Base-by-base conservation (phyloP, 2,113 vertebrate genomes). In the Podocnemis expansa region DNA sequence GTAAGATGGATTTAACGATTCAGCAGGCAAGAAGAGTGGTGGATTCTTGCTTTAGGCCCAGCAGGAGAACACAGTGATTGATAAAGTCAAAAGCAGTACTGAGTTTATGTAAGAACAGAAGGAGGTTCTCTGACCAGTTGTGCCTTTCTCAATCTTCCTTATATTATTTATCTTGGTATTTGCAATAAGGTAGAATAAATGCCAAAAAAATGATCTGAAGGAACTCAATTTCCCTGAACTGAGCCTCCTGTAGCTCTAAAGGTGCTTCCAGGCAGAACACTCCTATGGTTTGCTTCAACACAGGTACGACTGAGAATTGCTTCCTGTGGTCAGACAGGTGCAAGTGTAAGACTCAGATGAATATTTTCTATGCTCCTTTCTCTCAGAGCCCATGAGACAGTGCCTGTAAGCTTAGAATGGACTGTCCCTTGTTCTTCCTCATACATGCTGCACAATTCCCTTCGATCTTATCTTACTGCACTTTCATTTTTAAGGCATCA, bases 401-500 rank as follows among this genome's bases (percentile, higher is more conserved):
- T 70, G 38, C 17, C 63, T 21, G 34, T n/a, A 70, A 93, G 79
- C 5, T 8, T 84, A 24, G n/a, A 80, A 89, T 19, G 41, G 79
- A 94, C 60, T 67, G 29, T 43, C 47, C 60, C 94, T 82, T 25
- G 88, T 85, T 81, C 81, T 95, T 93, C 76, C 76, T 43, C 84
- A 81, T 43, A 82, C 12, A 84, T 3, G 87, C 21, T 34, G 84
- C 87, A 87, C 80, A 47, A 67, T 10, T 29, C 45, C 17, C 27
- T 80, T 82, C 80, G 70, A 21, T 52, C n/a, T 91, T 88, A 78
- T 73, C 51, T 85, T 47, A 22, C 51, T 89, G 45, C 38, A 80
- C 17, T 93, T 94, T 87, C 45, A 89, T 84, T 91, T 93, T 92
- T 93, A 93, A 86, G 83, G 56, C 41, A 58, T 87, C 90, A 82